These are phyloP conservation scores for Byasa hedistus DNA, from an alignment of 2,888 invertebrate genomes.

Conservation along the genomic window DNA sequence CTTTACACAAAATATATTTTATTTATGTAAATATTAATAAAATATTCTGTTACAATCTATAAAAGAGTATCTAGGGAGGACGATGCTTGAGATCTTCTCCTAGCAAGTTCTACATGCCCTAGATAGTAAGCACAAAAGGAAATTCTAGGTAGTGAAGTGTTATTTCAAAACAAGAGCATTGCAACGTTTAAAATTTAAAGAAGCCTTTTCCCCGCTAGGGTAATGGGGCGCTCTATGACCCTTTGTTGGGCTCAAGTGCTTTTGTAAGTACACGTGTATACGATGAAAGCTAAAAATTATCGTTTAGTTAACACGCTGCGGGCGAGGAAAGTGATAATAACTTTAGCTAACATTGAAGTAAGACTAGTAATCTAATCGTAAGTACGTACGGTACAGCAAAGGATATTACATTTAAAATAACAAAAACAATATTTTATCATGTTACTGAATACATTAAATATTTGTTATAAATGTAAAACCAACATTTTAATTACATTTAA, in stretches of 20 bases:
- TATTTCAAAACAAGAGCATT: slow-evolving; percentile 27
- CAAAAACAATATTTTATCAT: no score
- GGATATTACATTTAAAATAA: no score
- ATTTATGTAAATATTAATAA: no score
- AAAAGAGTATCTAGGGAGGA: no score
- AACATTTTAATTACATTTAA: no score
- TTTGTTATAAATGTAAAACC: no score
- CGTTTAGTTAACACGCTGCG: slow-evolving; percentile 27
- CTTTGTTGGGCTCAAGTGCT: slow-evolving; percentile 30
- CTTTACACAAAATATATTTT: no score
- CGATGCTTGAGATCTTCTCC: no score
- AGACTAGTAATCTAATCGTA: no score
- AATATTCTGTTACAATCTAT: no score
- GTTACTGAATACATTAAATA: no score
- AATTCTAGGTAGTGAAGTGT: slow-evolving; percentile 20
- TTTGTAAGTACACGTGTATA: slow-evolving; percentile 29
- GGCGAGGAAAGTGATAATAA: slow-evolving; percentile 27
- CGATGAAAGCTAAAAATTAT: slow-evolving; percentile 27
- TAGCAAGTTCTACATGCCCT: slow-evolving; percentile 3
- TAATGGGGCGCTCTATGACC: slow-evolving; percentile 28
- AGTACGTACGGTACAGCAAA: not conserved
- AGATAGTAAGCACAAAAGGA: slow-evolving; percentile 19
- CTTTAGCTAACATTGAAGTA: slow-evolving; percentile 17
- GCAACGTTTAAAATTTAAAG: slow-evolving; percentile 26
- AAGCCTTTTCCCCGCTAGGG: slow-evolving; percentile 28